These are phyloP conservation scores for Lepeophtheirus nordmannii DNA, from an alignment of 2,888 invertebrate species.

Conservation along the genomic window DNA sequence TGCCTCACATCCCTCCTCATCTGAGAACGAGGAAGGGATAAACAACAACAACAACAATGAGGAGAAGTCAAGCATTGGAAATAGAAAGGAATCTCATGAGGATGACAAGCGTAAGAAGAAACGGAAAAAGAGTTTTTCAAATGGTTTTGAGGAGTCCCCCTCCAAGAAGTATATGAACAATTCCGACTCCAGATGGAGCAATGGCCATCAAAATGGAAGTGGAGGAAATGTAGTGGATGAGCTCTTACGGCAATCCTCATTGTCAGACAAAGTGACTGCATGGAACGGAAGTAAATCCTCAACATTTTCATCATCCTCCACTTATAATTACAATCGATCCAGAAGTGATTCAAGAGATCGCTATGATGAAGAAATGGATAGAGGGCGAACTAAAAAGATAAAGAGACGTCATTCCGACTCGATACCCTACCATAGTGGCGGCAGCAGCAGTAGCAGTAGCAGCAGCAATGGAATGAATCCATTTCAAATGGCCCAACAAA, in stretches of 20 bases:
- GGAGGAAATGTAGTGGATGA: background rate
- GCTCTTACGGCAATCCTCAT: background rate
- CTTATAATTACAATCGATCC: background rate
- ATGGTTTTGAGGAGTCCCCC: background rate
- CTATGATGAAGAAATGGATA: conserved; percentile 22
- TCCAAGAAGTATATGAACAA: background rate
- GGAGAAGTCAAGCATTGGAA: too few species aligned
- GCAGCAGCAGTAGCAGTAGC: background rate
- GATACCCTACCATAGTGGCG: background rate
- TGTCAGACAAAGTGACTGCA: background rate
- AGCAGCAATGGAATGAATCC: background rate
- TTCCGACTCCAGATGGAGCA: background rate
- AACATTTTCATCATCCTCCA: background rate
- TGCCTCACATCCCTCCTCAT: too few species aligned
- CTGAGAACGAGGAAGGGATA: too few species aligned
- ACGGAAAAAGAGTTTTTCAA: background rate
- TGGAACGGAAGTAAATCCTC: background rate
- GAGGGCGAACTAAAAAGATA: conserved; percentile 42
- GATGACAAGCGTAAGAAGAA: too few species aligned
- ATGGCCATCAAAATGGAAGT: background rate
- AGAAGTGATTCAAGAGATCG: background rate
- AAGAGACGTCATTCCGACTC: conserved; percentile 32
- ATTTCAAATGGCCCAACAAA: background rate
- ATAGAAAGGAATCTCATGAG: too few species aligned
- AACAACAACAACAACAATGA: too few species aligned